phyloP scores from a whole-genome alignment of 2,113 vertebrate genomes.

The Podiceps cristatus region DNA sequence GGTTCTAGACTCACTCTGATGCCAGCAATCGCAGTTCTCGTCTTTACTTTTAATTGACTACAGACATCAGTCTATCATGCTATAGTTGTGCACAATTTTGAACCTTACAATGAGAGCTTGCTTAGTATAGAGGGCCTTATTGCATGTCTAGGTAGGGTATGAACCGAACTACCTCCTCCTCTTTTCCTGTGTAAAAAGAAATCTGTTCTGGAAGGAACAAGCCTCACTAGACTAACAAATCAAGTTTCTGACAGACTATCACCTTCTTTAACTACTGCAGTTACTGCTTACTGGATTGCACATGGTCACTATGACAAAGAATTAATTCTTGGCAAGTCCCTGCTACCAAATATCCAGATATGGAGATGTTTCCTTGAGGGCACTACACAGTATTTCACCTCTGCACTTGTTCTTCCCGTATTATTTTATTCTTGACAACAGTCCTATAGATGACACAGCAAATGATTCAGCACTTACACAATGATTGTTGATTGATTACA shows the following conservation, averaged over 20 bases:
- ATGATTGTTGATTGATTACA: not conserved
- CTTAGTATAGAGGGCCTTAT: too few species aligned
- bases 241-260: not conserved
- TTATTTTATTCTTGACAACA: not conserved
- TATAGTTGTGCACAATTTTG: not conserved
- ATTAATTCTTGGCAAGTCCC: not conserved
- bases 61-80: accelerated
- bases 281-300: not conserved
- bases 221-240: not conserved
- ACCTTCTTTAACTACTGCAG: not conserved
- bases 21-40: not conserved
- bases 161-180: not conserved
- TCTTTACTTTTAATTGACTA: not conserved
- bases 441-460: not conserved
- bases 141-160: not conserved
- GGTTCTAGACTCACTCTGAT: not conserved
- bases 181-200: not conserved
- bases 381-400: not conserved
- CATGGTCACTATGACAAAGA: not conserved
- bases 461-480: not conserved
- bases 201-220: not conserved
- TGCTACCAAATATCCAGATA: not conserved
- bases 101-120: not conserved
- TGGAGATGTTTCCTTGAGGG: not conserved
- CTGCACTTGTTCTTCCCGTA: not conserved